phyloP scores from a whole-genome alignment of 2,113 vertebrate genomes.

The Antechinus flavipes region DNA sequence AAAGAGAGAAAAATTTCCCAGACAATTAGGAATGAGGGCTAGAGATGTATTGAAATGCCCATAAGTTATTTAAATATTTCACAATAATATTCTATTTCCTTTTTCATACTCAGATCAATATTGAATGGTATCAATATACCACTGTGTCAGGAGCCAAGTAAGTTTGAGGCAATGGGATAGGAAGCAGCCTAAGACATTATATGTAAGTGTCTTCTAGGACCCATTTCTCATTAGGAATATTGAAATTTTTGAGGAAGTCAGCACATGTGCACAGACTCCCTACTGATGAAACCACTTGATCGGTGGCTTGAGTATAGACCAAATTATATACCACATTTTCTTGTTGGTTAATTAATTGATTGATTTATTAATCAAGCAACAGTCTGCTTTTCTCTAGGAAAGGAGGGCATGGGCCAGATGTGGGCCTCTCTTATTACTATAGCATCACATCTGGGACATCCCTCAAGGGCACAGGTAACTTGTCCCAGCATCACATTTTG shows the following conservation, averaged over 20 bases:
- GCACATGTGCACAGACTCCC: background rate
- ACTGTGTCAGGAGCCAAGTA: background rate
- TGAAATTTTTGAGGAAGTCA: background rate
- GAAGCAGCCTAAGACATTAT: background rate
- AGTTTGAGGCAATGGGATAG: background rate
- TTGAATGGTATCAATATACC: background rate
- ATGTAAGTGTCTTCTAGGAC: background rate
- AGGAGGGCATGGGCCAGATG: background rate
- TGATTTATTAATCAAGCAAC: background rate
- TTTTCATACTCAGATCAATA: background rate
- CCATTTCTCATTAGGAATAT: background rate
- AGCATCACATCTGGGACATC: background rate
- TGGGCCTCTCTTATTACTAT: background rate
- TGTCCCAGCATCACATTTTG: background rate
- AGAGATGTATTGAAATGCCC: background rate
- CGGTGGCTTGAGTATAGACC: background rate
- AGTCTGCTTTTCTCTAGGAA: background rate
- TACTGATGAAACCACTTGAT: background rate
- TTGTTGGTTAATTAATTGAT: background rate
- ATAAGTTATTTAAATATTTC: background rate
- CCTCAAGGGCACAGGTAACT: background rate
- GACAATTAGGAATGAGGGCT: background rate
- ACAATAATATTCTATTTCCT: background rate
- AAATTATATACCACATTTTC: background rate
- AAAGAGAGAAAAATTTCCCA: background rate